Evolutionary conservation across 1,140 invertebrate genomes (phyloP), one percentile per base, ranked within the genome.

Genomic region (Drosophila pectinifera): DNA sequence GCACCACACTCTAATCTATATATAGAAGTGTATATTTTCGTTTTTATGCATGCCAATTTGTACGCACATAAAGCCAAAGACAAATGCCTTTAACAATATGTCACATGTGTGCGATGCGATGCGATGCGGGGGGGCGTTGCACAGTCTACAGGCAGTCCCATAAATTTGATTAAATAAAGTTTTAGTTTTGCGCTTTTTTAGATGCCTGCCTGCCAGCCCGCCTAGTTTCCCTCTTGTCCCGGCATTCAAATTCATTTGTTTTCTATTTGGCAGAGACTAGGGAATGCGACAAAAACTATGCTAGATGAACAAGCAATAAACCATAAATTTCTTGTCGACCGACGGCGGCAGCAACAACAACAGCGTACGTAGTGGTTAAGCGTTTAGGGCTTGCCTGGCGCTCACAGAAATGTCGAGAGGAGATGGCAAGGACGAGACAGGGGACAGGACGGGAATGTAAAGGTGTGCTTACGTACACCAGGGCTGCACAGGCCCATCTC

Each of bases 121-220:
- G 48, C 16, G 28, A 8, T 26, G n/a, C 24, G 26, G 45, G 10
- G 54, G 8, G 14, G 24, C 22, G 46, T 42, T 42, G 41, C 38
- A 41, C 36, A 36, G 61, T 41, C 26, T 74, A 64, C 43, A 68
- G 57, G 28, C 49, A 22, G 57, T 48, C 46, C 75, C 85, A 89
- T 88, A 88, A 89, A 88, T 88, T 88, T 88, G 84, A 88, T 88
- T 89, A 89, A 88, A 88, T 89, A 88, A 88, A 88, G 79, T 88
- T 89, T 83, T 73, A 83, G 76, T 83, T 72, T 83, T 73, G 65
- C 69, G 51, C 72, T 82, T 84, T 81, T 84, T 73, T 55, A 58
- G 45, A 55, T 53, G 28, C 43, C 34, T 49, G 28, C 16, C 26
- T 18, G n/a, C 46, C 24, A 5, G 46, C n/a, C 22, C 4, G 22